Evolutionary conservation across 1,140 invertebrate species (phyloP), one percentile per base, ranked within the genome.

Genomic region (Artemia franciscana): DNA sequence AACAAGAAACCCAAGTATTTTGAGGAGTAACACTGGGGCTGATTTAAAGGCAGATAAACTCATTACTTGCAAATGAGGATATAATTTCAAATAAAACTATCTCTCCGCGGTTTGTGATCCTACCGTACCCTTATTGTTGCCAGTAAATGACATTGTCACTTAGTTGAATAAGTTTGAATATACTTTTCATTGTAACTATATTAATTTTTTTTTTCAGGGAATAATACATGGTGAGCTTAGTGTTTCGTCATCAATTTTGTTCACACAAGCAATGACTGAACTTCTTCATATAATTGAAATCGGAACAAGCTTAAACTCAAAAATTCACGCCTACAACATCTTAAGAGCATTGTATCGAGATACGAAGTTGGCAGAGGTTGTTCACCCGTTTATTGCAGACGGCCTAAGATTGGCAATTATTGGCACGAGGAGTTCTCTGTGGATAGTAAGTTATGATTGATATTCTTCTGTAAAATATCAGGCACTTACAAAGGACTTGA

Each of bases 261-360:
- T 9, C 77, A 74, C 81, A 62, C 70, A 74, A 1, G 78, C 80
- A 26, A 83, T 87, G 78, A 67, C 65, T 2, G 69, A 69, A 3
- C 69, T 86, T 24, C 69, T 86, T n/a, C 64, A 69, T 2, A 68
- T 79, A 7, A 76, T 76, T 2, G 67, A 67, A 64, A 28, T 26
- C 58, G 24, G n/a, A 25, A 0, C 59, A 28, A 63, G 24, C 57
- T 66, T 65, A 59, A 61, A 65, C 23, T 26, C 70, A 21, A 79
- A 78, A 69, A 83, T 84, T 51, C 91, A 94, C 75, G 79, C 84
- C 5, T 71, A 92, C 63, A 93, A 95, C 74, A 86, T 94, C 62
- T 74, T 95, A 58, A 74, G 90, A 66, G 82, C 84, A 0, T 71
- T 95, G 26, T 89, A 82, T 68, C 78, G 83, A 60, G 83, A 91